phyloP scores from a whole-genome alignment of 2,113 vertebrate genomes.

The Triplophysa dalaica region DNA sequence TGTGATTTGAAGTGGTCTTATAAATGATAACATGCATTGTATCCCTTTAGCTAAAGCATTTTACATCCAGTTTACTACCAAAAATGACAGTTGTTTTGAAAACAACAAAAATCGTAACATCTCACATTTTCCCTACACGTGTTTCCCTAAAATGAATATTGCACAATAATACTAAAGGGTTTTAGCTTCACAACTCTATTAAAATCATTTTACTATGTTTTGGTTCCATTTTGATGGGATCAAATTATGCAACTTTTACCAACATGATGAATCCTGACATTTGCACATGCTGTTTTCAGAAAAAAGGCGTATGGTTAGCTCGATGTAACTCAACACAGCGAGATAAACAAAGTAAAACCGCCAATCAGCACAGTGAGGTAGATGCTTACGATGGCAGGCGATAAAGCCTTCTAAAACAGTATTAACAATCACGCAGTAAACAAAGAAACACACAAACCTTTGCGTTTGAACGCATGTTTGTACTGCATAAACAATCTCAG shows the following conservation, averaged over 20 bases:
- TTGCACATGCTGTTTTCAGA: constrained; percentile 26
- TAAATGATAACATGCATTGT: too few species aligned
- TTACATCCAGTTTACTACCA: too few species aligned
- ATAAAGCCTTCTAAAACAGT: constrained; percentile 70
- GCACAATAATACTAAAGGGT: too few species aligned
- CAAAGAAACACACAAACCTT: constrained; percentile 31
- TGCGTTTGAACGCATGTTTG: constrained; percentile 39
- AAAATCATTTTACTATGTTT: too few species aligned
- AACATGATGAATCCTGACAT: neutral
- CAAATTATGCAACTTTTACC: neutral
- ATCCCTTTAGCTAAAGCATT: too few species aligned
- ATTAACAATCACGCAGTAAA: constrained; percentile 37
- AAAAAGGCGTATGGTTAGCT: constrained; percentile 22
- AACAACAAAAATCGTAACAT: too few species aligned
- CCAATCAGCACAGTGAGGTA: constrained; percentile 72
- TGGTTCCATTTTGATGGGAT: too few species aligned
- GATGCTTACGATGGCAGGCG: constrained; percentile 61
- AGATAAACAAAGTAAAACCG: constrained; percentile 60
- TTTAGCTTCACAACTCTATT: too few species aligned
- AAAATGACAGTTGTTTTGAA: too few species aligned
- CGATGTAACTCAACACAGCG: constrained; percentile 39
- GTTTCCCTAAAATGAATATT: too few species aligned
- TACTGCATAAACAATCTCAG: constrained; percentile 16
- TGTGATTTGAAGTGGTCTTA: too few species aligned
- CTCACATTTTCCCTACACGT: too few species aligned